phyloP scores from a whole-genome alignment of 37 sponge, comb jelly and placozoan species.

The Beroe forskalii region DNA sequence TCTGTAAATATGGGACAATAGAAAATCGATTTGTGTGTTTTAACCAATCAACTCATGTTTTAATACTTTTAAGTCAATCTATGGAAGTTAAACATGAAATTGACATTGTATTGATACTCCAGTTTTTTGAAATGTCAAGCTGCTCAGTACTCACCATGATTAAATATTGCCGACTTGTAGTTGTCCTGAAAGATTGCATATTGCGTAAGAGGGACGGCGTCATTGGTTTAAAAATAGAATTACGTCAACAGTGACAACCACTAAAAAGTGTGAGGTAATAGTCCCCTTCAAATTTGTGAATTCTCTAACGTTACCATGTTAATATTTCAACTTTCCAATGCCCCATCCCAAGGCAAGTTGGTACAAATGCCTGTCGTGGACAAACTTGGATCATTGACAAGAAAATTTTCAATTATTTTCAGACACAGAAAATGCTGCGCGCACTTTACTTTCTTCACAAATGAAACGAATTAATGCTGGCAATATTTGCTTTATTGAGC shows the following conservation, averaged over 20 bases:
- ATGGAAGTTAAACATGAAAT: not conserved
- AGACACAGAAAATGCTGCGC: slow-evolving; percentile 58
- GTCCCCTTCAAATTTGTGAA: no score
- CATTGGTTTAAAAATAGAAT: not conserved
- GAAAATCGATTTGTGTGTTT: no score
- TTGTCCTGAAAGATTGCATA: not conserved
- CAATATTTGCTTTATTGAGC: not conserved
- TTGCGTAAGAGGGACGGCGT: not conserved
- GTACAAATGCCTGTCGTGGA: not conserved
- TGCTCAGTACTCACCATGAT: not conserved
- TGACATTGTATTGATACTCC: not conserved
- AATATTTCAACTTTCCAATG: no score
- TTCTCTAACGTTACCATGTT: no score
- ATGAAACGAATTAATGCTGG: slow-evolving; percentile 4
- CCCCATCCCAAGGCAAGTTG: no score
- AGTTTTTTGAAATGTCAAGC: not conserved
- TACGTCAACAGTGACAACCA: no score
- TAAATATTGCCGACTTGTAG: slow-evolving; percentile 1
- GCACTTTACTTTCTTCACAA: slow-evolving; percentile 16
- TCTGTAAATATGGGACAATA: no score
- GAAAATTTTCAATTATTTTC: slow-evolving; percentile 51
- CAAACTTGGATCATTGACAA: slow-evolving; percentile 49
- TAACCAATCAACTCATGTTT: not conserved
- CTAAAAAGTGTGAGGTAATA: no score
- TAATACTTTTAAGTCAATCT: not conserved